Base-by-base conservation (phyloP, 2,888 invertebrate genomes). In the Dicyrtoma fusca region DNA sequence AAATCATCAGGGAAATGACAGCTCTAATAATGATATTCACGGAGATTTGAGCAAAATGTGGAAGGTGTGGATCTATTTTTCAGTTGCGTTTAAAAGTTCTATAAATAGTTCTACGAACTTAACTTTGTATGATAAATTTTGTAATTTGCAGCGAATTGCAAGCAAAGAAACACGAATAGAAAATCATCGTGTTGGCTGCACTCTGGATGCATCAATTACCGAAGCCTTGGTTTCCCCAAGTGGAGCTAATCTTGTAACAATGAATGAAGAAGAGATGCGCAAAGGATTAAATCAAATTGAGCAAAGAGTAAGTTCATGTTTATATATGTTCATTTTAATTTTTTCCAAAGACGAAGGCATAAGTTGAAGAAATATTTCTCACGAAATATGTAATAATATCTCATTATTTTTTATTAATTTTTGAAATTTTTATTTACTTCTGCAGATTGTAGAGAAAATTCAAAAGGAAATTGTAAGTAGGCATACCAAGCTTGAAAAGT, bases 251-350 rank as follows among this genome's bases (percentile, higher is more conserved):
- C 53, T 69, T n/a, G 72, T 78, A 2, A 74, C 77, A 4, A 74
- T 80, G 75, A 76, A 74, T 66, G 77, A 80, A 65, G 80, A 79
- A n/a, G 77, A 75, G 59, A 77, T 79, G 73, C 62, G 76, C 25
- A 74, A 75, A 62, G 78, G 76, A 23, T 64, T 80, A 21, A 76
- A 75, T 21, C 75, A 80, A 64, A 77, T 80, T 72, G 79, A 80
- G 69, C 75, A 74, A 68, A 76, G 78, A 77, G 79, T 80, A 57
- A 64, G 71, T 49, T 21, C 6, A n/a, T 34, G 3, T 26, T 34
- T n/a, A 19, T 61, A n/a, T 61, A 23, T 21, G 19, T n/a, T 57
- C 23, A 14, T 17, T n/a, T 53, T 45, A 8, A 45, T 11, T 8
- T 13, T 45, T 45, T 45, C 13, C 45, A 45, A 11, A 45, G 13